Conservation (phyloP, 1,140 invertebrate species). For the Aphidius ervi region DNA sequence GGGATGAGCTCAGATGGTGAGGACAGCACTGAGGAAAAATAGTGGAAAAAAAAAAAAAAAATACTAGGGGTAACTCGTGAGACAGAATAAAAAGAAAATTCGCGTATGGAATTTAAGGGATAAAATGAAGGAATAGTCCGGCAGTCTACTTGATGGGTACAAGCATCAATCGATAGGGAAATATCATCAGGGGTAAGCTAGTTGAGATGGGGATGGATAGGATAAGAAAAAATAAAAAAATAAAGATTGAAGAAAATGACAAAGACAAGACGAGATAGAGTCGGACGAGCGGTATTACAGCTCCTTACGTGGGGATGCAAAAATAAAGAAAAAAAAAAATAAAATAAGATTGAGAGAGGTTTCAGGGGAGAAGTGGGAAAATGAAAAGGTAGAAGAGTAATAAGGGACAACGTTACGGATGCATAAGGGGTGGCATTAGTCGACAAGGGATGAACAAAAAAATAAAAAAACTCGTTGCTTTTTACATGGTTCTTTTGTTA, state of each 20-base stretch:
- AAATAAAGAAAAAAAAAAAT: constrained; percentile 13
- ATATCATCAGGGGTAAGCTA: constrained; percentile 42
- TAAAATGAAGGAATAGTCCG: constrained; percentile 18
- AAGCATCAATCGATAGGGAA: constrained; percentile 52
- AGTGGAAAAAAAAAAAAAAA: constrained; percentile 25
- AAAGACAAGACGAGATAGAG: constrained; percentile 4
- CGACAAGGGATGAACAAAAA: constrained; percentile 34
- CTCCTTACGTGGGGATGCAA: not conserved
- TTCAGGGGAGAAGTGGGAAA: constrained; percentile 7
- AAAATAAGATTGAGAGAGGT: constrained; percentile 20
- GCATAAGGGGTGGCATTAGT: constrained; percentile 49
- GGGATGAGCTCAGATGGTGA: constrained; percentile 10
- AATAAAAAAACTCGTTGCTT: constrained; percentile 15
- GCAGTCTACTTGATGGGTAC: constrained; percentile 14
- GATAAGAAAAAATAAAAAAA: constrained; percentile 17
- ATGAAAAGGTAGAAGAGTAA: not conserved
- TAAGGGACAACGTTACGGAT: constrained; percentile 30
- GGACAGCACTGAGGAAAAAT: constrained; percentile 3
- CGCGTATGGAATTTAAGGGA: constrained; percentile 18
- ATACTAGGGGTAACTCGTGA: constrained; percentile 5
- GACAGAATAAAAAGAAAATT: constrained; percentile 14
- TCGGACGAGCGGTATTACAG: too few species aligned
- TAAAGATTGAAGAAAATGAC: constrained; percentile 17
- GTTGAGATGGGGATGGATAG: constrained; percentile 20
- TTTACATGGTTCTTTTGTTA: constrained; percentile 23